phyloP scores from a whole-genome alignment of 35 echinoderm and acorn worm genomes.

The Diadema setosum region DNA sequence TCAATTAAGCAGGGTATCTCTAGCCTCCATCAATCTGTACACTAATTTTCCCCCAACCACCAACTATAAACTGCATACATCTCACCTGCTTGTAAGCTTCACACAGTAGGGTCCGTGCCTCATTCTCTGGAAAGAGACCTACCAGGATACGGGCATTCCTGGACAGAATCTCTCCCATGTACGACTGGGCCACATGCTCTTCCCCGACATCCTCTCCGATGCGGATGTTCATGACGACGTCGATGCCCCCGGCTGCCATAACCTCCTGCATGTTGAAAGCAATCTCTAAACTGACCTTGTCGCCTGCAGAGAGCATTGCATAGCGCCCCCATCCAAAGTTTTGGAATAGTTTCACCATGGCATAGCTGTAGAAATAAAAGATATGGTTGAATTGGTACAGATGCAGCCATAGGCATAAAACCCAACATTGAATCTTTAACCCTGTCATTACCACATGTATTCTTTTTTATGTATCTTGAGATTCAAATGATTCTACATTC shows the following conservation, averaged over 20 bases:
- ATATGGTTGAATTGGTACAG: no score
- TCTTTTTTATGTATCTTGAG: no score
- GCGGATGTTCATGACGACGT: background rate
- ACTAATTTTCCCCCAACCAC: background rate
- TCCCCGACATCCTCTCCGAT: background rate
- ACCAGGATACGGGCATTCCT: constrained; percentile 43
- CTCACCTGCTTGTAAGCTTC: constrained; percentile 53
- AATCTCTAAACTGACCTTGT: background rate
- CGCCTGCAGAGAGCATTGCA: background rate
- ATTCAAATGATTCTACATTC: no score
- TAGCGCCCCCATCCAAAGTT: constrained; percentile 14
- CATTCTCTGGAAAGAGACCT: constrained; percentile 29
- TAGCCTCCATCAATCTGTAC: background rate
- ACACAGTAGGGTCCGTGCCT: constrained; percentile 40
- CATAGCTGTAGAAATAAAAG: no score
- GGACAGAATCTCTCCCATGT: constrained; percentile 36
- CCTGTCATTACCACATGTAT: no score
- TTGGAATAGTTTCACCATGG: background rate
- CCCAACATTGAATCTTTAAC: no score
- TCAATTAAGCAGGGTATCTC: background rate
- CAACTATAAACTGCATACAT: background rate
- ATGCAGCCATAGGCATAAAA: no score
- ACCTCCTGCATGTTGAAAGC: background rate
- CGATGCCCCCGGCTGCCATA: background rate
- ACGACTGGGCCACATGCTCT: background rate